phyloP scores from a whole-genome alignment of 2,888 invertebrate species.

The Drosophila nr. perissopoda region DNA sequence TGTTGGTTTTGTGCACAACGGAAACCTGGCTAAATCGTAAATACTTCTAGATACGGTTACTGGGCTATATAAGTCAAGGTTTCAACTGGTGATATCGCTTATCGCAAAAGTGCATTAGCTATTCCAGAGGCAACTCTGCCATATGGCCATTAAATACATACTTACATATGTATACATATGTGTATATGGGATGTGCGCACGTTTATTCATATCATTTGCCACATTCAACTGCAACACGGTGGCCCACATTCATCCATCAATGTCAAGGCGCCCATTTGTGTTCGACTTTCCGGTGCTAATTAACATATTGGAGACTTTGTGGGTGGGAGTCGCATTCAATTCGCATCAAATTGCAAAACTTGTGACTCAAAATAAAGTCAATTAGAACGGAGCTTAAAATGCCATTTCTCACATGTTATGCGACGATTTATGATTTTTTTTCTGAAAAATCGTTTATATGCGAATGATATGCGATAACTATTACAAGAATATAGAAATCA shows the following conservation, averaged over 20 bases:
- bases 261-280: constrained; percentile 48
- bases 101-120: constrained; percentile 35
- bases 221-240: constrained; percentile 16
- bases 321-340: constrained; percentile 4
- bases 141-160: constrained; percentile 1
- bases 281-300: constrained; percentile 38
- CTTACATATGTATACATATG: neutral
- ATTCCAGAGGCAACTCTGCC: constrained; percentile 16
- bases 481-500: neutral
- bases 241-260: constrained; percentile 62
- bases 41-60: constrained; percentile 30
- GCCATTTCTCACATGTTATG: constrained; percentile 11
- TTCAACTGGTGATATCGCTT: constrained; percentile 36
- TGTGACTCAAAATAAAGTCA: constrained; percentile 24
- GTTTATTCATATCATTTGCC: constrained; percentile 5
- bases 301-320: constrained; percentile 41
- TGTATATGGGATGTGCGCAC: neutral
- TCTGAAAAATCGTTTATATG: neutral
- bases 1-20: neutral
- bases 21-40: constrained; percentile 33
- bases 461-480: neutral
- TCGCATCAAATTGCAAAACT: constrained; percentile 30
- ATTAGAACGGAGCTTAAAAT: constrained; percentile 1
- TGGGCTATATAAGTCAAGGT: constrained; percentile 67
- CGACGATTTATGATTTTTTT: neutral